Base-by-base conservation (phyloP, 2,888 invertebrate genomes). In the Ernsta delagoae region DNA sequence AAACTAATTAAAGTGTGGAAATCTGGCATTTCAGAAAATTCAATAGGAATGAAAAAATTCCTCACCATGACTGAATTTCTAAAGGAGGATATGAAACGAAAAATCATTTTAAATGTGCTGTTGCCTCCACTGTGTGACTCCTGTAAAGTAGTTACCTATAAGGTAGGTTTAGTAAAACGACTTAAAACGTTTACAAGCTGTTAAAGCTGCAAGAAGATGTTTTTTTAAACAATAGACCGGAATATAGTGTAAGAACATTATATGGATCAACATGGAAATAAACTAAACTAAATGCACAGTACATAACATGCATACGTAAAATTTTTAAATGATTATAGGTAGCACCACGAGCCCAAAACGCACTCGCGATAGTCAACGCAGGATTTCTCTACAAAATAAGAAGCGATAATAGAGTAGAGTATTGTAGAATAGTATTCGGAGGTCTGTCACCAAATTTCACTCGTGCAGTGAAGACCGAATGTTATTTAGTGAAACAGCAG, bases 111-210 rank as follows among this genome's bases (percentile, higher is more conserved):
- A 24, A 53, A 53, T 16, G 8, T 53, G 24, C 24, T 53, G 4
- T 16, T 53, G 3, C 53, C 53, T 2, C 53, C 53, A 16, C 53
- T 53, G 4, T 24, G 53, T 16, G 53, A 16, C 8, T 16, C 16
- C 6, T 53, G 24, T 53, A 53, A 53, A 53, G 7, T 53, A 24
- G 53, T 53, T 24, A 53, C 53, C 0, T 53, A 53, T 53, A 53
- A 53, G 53, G 53, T 53, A 8, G 24, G 24, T 3, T 16, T n/a
- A n/a, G n/a, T n/a, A n/a, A 43, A 36, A 36, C 4, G 36, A 36
- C 36, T 36, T 36, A n/a, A n/a, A n/a, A n/a, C n/a, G n/a, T n/a
- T n/a, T n/a, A n/a, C n/a, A n/a, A n/a, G n/a, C n/a, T n/a, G n/a
- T n/a, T n/a, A n/a, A n/a, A n/a, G n/a, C n/a, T n/a, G n/a, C n/a